phyloP scores from a whole-genome alignment of 2,888 invertebrate species.

The Hydroisotoma schaefferi region DNA sequence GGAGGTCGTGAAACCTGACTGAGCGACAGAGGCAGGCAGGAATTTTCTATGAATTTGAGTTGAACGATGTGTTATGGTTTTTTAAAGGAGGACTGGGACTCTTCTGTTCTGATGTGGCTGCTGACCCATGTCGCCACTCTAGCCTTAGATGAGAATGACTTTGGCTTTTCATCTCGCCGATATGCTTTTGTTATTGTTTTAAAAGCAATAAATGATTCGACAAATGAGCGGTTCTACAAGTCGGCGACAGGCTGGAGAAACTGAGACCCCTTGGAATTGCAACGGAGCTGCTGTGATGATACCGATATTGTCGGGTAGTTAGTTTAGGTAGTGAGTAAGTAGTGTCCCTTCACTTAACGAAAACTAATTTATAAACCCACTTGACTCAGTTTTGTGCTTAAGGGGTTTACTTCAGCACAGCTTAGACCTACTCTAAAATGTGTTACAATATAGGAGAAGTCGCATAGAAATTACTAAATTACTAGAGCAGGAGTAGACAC shows the following conservation, averaged over 20 bases:
- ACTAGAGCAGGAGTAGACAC: too few species aligned
- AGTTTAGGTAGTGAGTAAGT: background rate
- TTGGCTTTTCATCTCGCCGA: slow-evolving; percentile 25
- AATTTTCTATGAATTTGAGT: too few species aligned
- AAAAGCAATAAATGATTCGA: slow-evolving; percentile 43
- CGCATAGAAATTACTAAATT: too few species aligned
- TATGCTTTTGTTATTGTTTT: slow-evolving; percentile 32
- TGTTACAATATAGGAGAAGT: too few species aligned
- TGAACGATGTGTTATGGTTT: too few species aligned
- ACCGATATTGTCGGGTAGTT: background rate
- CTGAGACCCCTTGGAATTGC: too few species aligned
- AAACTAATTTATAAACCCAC: background rate
- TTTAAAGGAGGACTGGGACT: background rate
- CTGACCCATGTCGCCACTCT: slow-evolving; percentile 38
- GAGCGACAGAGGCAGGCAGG: too few species aligned
- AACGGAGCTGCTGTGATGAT: too few species aligned
- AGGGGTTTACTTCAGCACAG: too few species aligned
- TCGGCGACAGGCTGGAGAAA: slow-evolving; percentile 30
- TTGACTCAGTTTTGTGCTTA: too few species aligned
- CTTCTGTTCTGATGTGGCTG: slow-evolving; percentile 23
- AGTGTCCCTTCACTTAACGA: background rate
- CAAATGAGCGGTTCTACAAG: slow-evolving; percentile 34
- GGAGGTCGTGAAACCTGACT: too few species aligned
- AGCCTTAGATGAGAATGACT: slow-evolving; percentile 28
- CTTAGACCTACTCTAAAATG: too few species aligned